These are phyloP conservation scores for Mastacembelus armatus DNA, from an alignment of 2,797 vertebrate species.

Conservation along the genomic window DNA sequence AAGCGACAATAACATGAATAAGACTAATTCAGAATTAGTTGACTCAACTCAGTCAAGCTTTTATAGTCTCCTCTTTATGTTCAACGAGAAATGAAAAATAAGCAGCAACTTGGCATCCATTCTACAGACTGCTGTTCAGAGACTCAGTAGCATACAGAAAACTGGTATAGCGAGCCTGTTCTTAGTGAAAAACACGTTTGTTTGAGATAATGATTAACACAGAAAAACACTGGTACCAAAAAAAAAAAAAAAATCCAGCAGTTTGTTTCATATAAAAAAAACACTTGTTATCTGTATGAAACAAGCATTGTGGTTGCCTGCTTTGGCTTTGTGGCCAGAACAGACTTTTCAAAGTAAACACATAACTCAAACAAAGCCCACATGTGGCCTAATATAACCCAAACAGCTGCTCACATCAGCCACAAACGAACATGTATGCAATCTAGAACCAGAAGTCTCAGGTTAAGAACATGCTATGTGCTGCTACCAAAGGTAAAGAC, in stretches of 20 bases:
- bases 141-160: not conserved
- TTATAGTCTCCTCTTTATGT: constrained; percentile 10
- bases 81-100: constrained; percentile 24
- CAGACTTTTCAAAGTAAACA: constrained; percentile 46
- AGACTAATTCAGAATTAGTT: constrained; percentile 19
- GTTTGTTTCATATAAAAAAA: constrained; percentile 39
- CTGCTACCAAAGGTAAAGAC: not conserved
- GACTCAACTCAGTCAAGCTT: constrained; percentile 27
- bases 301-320: constrained; percentile 22
- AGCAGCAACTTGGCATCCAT: constrained; percentile 20
- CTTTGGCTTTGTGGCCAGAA: constrained; percentile 29
- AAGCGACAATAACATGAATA: too few relatives aligned
- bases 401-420: constrained; percentile 38
- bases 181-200: not conserved
- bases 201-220: constrained; percentile 2
- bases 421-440: constrained; percentile 36
- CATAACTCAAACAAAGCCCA: constrained; percentile 53
- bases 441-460: constrained; percentile 10
- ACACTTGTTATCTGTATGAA: constrained; percentile 28
- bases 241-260: not conserved
- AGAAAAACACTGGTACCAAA: not conserved
- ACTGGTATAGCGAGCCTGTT: not conserved
- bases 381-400: constrained; percentile 40
- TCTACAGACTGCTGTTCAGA: constrained; percentile 2
- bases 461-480: constrained; percentile 1